A percentile compares a stretch with the other conserved stretches of the same genome.
Conservation (phyloP, 2,797 vertebrate species). For the Anguilla marmorata region DNA sequence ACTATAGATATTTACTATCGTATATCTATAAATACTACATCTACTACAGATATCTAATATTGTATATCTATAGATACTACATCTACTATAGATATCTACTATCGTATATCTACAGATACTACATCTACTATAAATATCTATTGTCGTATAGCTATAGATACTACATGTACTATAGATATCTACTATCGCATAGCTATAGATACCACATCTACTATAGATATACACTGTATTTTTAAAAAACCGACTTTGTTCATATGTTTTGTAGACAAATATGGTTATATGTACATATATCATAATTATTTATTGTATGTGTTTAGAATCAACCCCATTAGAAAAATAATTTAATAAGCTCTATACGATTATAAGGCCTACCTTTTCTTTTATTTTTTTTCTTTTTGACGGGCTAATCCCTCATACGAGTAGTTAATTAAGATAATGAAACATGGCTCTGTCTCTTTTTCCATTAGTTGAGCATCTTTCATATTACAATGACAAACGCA, state of each 20-base stretch:
- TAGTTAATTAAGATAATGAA: constrained; percentile 21
- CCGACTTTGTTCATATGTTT: background rate
- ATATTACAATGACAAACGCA: background rate
- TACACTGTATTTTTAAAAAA: too few species aligned
- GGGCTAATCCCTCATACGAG: background rate
- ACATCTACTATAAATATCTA: too few species aligned
- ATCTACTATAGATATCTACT: too few species aligned
- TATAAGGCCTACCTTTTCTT: background rate
- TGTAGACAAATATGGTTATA: background rate
- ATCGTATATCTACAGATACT: too few species aligned
- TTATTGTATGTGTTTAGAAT: background rate
- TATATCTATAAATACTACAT: too few species aligned
- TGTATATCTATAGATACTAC: too few species aligned
- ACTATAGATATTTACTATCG: too few species aligned
- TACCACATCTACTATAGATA: too few species aligned
- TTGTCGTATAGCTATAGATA: too few species aligned
- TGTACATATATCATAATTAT: background rate
- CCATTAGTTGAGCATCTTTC: background rate
- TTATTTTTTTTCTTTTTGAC: background rate
- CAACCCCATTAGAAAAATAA: background rate
- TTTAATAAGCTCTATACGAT: constrained; percentile 33
- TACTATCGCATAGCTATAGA: too few species aligned
- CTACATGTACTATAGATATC: too few species aligned
- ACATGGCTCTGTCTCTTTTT: background rate
- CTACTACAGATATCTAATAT: too few species aligned